Evolutionary conservation across 2,113 vertebrate species (phyloP), one percentile per base, ranked within the genome.

Genomic region (Otocyon megalotis): DNA sequence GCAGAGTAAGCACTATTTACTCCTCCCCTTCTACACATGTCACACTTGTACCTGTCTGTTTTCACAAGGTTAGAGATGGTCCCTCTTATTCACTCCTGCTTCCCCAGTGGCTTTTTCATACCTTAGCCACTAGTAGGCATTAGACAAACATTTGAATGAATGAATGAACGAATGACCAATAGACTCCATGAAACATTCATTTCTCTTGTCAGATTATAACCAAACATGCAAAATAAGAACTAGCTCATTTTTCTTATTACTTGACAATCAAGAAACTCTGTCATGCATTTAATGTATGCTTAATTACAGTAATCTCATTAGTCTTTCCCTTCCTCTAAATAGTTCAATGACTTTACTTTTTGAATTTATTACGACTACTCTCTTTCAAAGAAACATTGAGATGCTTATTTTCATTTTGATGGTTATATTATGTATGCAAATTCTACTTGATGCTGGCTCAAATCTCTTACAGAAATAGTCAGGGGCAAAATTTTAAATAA

Each of bases 231-330:
- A 96, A 95, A 82, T 82, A 50, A 8, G 15, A 87, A 30, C 14
- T 88, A 77, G 0, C 17, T 85, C 67, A 62, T 82, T 93, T 87
- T 17, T 56, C n/a, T 63, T 80, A 67, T 8, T 62, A 87, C 32
- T 54, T 86, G 79, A 86, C 15, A 92, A 81, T 93, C 69, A 97
- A 96, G 85, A 87, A 89, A 92, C 22, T 72, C 28, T 76, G 5
- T 77, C 60, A 93, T 69, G 32, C 48, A 86, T 67, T 82, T 65
- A 88, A 81, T 76, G 30, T 4, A 88, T 24, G 53, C 69, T 80
- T 83, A 90, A 92, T 69, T 88, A 63, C 0, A 90, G 26, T 35
- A 96, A 90, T 65, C 50, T n/a, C 43, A 90, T 95, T 82, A 79
- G 53, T 80, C 6, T 62, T 4, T 30, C n/a, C 53, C 6, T 88